phyloP scores from a whole-genome alignment of 2,888 invertebrate species.

The Metalampra italica region DNA sequence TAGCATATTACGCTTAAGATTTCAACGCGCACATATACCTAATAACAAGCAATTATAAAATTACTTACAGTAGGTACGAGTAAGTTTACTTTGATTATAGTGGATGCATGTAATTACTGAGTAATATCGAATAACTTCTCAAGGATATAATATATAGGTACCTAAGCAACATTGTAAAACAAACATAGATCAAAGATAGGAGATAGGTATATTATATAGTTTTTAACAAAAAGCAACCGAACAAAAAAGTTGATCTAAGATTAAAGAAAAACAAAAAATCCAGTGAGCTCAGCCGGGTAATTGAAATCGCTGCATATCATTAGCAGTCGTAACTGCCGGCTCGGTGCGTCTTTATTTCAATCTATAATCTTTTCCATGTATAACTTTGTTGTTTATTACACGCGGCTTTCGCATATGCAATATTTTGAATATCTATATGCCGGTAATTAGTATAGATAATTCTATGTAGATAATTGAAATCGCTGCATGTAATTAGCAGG shows the following conservation, averaged over 20 bases:
- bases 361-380: slow-evolving; percentile 28
- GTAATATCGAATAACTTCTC: too few relatives aligned
- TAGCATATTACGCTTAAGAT: too few relatives aligned
- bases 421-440: too few relatives aligned
- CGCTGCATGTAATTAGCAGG: slow-evolving; percentile 68
- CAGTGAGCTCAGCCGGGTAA: not conserved
- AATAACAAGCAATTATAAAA: too few relatives aligned
- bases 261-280: not conserved
- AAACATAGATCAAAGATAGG: too few relatives aligned
- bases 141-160: too few relatives aligned
- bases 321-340: slow-evolving; percentile 58
- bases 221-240: not conserved
- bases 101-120: too few relatives aligned
- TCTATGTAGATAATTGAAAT: slow-evolving; percentile 36
- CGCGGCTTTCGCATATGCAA: too few relatives aligned
- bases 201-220: not conserved
- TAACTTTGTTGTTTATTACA: not conserved
- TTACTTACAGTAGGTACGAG: too few relatives aligned
- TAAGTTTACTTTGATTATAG: too few relatives aligned
- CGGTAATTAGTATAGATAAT: not conserved
- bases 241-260: slow-evolving; percentile 16
- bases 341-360: slow-evolving; percentile 74
- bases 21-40: too few relatives aligned
- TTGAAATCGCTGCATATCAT: slow-evolving; percentile 69
- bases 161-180: too few relatives aligned